These are phyloP conservation scores for Calameuta pallipes DNA, from an alignment of 2,888 invertebrate species.

Conservation along the genomic window DNA sequence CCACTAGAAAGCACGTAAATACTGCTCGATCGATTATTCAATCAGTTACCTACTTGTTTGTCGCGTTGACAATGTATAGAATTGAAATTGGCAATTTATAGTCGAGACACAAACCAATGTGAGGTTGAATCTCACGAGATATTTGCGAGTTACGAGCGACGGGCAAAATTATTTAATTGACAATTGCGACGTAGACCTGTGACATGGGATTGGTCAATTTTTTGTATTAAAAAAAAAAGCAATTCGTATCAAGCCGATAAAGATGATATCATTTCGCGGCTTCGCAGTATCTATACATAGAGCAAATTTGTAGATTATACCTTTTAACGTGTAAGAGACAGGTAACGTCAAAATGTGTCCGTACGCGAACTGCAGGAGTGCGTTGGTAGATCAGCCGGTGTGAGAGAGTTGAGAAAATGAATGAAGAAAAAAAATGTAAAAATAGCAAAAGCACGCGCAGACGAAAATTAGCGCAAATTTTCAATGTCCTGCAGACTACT, in stretches of 20 bases:
- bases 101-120: neutral
- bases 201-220: neutral
- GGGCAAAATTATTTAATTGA: neutral
- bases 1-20: neutral
- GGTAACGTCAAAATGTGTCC: neutral
- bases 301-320: neutral
- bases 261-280: neutral
- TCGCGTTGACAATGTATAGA: neutral
- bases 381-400: neutral
- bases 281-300: neutral
- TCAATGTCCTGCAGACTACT: neutral
- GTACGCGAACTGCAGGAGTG: neutral
- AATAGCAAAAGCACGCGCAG: neutral
- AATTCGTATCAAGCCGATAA: neutral
- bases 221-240: neutral
- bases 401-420: neutral
- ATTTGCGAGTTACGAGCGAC: neutral
- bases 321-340: neutral
- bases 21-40: neutral
- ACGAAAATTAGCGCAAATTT: neutral
- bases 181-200: neutral
- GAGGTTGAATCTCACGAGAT: neutral
- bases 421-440: neutral
- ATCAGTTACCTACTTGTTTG: neutral
- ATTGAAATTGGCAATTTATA: neutral